Conservation (phyloP, 2,797 vertebrate species). For the Mycteria americana region DNA sequence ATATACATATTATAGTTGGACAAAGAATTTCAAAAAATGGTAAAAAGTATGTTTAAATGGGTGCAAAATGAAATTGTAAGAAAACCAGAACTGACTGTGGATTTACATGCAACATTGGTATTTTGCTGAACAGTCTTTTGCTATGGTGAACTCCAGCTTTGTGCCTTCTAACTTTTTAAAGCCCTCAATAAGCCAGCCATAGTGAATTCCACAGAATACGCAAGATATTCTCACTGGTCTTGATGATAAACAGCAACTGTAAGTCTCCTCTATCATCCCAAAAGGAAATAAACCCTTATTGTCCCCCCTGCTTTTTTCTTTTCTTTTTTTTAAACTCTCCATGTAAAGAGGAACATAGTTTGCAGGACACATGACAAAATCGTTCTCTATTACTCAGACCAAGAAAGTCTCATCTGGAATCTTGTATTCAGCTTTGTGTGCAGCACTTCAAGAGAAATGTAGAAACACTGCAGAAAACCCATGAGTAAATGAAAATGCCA, state of each 20-base stretch:
- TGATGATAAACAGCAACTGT: not conserved
- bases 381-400: not conserved
- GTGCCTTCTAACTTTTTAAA: not conserved
- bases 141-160: not conserved
- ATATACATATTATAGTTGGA: not conserved
- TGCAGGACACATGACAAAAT: not conserved
- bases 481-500: not conserved
- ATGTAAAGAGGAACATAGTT: not conserved
- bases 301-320: too few relatives aligned
- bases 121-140: not conserved
- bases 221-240: not conserved
- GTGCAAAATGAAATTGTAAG: not conserved
- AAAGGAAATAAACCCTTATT: not conserved
- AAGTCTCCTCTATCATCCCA: not conserved
- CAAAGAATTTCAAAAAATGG: accelerated
- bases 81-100: not conserved
- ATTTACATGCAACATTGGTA: not conserved
- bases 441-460: not conserved
- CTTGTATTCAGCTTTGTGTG: not conserved
- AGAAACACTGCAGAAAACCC: not conserved
- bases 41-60: not conserved
- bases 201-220: not conserved
- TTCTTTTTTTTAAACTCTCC: not conserved
- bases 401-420: not conserved
- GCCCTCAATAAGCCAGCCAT: not conserved